These are phyloP conservation scores for Bambusicola thoracicus DNA, from an alignment of 2,113 vertebrate species.

Conservation along the genomic window DNA sequence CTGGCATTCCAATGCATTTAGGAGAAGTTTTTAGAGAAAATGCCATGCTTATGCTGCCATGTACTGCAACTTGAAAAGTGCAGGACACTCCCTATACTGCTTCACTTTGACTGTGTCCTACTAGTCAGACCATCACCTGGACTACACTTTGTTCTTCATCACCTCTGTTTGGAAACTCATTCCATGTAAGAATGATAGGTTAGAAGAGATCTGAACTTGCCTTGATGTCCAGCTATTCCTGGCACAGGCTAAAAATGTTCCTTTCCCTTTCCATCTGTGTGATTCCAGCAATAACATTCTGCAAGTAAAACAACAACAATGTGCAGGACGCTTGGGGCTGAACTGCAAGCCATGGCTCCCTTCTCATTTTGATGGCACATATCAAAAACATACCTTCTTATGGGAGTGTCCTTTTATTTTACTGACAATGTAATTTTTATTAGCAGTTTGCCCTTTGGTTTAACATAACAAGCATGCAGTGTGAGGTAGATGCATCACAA, in stretches of 20 bases:
- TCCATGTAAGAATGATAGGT: background rate
- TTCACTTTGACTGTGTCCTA: background rate
- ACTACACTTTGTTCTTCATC: background rate
- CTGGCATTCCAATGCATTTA: background rate
- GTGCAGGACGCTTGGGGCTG: background rate
- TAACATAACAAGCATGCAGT: background rate
- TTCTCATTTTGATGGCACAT: background rate
- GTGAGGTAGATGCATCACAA: background rate
- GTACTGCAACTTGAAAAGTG: background rate
- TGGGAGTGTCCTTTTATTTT: background rate
- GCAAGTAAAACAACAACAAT: background rate
- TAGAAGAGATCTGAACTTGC: background rate
- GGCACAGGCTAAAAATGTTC: background rate
- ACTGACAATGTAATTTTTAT: background rate
- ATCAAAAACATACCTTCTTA: background rate
- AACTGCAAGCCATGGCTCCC: background rate
- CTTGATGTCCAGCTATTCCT: background rate
- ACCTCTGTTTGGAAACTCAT: background rate
- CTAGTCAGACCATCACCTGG: background rate
- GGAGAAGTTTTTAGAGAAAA: background rate
- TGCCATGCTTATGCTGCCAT: background rate
- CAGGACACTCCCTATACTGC: background rate
- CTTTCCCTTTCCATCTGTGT: background rate
- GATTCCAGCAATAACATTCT: background rate
- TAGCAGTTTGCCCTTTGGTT: background rate